Base-by-base conservation (phyloP, 2,888 invertebrate species). In the Clitarchus hookeri region DNA sequence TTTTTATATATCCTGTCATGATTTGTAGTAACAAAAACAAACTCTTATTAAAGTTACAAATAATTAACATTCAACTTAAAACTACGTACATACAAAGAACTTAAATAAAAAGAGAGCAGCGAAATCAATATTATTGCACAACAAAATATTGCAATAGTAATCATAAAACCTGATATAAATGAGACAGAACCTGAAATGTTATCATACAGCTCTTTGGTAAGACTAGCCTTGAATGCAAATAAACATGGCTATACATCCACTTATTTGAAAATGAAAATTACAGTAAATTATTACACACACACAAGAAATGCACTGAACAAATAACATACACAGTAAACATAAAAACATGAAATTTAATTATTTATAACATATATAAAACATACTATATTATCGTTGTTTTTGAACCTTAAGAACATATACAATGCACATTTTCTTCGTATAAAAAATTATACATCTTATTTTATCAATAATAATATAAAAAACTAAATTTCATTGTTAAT, bases 191-290 rank as follows among this genome's bases (percentile, higher is more conserved):
- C 19, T 84, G 78, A 83, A 83, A 78, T 85, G 84, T 83, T 88
- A 88, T 88, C 84, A 36, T 88, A 88, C 88, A 88, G 65, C 82
- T 88, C 88, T 88, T 88, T 88, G 88, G 88, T 88, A 84, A 86
- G 83, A 87, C 88, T 88, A 88, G 87, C 87, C 87, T 87, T 86
- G 82, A 54, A 83, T 86, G 54, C 83, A 87, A 87, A 84, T 86
- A 44, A 87, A 87, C 80, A 84, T 86, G 48, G 84, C 78, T 85
- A 82, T 79, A 85, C 65, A 85, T 44, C 65, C 65, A 65, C n/a
- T 16, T 23, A 65, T 65, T 65, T 65, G 65, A 65, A 65, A 65
- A 65, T n/a, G 8, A 65, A 65, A n/a, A 85, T 44, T 79, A 86
- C 84, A 80, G 78, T 84, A 86, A 79, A 83, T 83, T 85, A 85